Evolutionary conservation across 2,113 vertebrate species (phyloP).

Genomic region (Rhinoderma darwinii): DNA sequence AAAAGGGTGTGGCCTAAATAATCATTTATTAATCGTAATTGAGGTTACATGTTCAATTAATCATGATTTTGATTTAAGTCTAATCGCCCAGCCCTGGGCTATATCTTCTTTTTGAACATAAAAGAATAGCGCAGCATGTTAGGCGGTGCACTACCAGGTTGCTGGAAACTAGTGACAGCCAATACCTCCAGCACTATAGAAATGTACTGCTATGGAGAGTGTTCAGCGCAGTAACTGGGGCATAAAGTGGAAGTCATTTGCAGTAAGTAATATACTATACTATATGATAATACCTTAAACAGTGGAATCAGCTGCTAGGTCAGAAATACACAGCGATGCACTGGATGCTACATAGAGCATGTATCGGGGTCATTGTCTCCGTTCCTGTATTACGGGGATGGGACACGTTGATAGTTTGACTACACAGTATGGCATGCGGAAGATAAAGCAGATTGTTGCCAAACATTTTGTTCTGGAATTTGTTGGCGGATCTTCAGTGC

Average conservation of each 20-base stretch:
- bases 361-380: neutral
- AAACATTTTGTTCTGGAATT: constrained; percentile 20
- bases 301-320: no score
- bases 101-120: no score
- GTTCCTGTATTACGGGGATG: neutral
- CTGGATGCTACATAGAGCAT: neutral
- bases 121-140: neutral
- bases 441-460: constrained; percentile 8
- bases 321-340: neutral
- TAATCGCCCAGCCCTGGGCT: no score
- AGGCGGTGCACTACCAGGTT: neutral
- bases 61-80: no score
- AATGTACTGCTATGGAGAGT: no score
- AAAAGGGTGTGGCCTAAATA: no score
- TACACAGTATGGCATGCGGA: constrained; percentile 42
- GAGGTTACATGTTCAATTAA: no score
- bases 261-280: no score
- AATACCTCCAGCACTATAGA: no score
- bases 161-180: neutral
- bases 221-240: no score
- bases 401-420: constrained; percentile 25
- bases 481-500: constrained; percentile 19
- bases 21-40: no score
- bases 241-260: neutral
- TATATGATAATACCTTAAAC: neutral